Evolutionary conservation across 2,888 invertebrate species (phyloP).

Genomic region (Chesias legatella): DNA sequence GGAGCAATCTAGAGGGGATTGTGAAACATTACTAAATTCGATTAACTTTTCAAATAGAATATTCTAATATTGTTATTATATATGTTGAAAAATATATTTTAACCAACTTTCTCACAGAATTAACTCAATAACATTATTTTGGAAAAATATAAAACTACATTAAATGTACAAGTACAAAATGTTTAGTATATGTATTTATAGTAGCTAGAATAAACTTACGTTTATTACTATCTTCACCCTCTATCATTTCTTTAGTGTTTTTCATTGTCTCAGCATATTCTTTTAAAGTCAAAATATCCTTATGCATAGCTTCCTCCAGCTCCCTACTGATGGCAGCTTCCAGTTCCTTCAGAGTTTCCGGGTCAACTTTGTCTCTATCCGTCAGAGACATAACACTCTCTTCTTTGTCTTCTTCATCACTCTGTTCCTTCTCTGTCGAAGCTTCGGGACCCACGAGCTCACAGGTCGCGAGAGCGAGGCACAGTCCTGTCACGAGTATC

Average conservation of each 20-base stretch:
- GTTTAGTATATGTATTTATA: no score
- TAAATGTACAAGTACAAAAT: no score
- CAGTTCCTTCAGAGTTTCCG: conserved; percentile 52
- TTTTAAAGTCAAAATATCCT: conserved; percentile 51
- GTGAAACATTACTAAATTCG: no score
- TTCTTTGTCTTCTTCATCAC: conserved; percentile 46
- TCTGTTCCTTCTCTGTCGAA: conserved; percentile 43
- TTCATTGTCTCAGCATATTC: conserved; percentile 61
- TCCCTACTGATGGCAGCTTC: conserved; percentile 57
- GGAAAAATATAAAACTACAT: no score
- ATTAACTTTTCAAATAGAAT: no score
- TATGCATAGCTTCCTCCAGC: conserved; percentile 55
- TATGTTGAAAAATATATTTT: no score
- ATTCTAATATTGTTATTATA: no score
- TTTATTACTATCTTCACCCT: conserved; percentile 45
- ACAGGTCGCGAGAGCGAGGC: conserved; percentile 47
- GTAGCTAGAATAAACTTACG: conserved; percentile 26
- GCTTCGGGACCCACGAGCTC: conserved; percentile 62
- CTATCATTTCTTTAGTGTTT: conserved; percentile 38
- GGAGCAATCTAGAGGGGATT: no score
- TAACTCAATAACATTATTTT: no score
- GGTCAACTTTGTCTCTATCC: conserved; percentile 36
- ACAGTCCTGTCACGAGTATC: conserved; percentile 49
- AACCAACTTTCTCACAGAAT: no score
- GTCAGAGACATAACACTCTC: conserved; percentile 26